Evolutionary conservation across 1,140 invertebrate species (phyloP).

Genomic region (Heliconius melpomene): DNA sequence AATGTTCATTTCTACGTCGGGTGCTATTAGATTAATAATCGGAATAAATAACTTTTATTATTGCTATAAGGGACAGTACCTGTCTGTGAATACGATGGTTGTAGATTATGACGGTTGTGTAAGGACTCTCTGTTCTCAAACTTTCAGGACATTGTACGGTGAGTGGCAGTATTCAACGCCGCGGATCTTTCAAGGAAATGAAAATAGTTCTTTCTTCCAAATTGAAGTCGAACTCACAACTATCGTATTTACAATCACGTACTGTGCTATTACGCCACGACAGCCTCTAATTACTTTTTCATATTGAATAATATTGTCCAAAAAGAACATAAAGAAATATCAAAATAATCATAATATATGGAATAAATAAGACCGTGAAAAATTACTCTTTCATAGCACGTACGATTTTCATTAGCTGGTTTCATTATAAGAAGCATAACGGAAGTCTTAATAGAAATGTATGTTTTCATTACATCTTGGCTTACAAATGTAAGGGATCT

Average conservation of each 20-base stretch:
- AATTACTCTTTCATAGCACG: constrained; percentile 15
- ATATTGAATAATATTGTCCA: not conserved
- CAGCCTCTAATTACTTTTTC: not conserved
- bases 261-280: not conserved
- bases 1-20: not conserved
- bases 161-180: no score
- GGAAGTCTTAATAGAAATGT: constrained; percentile 1
- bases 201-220: not conserved
- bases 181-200: no score
- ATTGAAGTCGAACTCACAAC: not conserved
- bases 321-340: not conserved
- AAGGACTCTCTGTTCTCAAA: not conserved
- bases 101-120: not conserved
- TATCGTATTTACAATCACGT: no score
- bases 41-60: not conserved
- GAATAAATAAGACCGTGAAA: not conserved
- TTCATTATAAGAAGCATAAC: constrained; percentile 11
- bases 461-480: constrained; percentile 9
- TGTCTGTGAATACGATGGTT: not conserved
- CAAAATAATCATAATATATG: not conserved
- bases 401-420: constrained; percentile 15
- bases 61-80: not conserved
- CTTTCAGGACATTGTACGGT: no score
- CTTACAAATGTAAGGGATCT: not conserved
- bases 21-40: not conserved